phyloP scores from a whole-genome alignment of 2,113 vertebrate species.

The Anarhynchus alexandrinus region DNA sequence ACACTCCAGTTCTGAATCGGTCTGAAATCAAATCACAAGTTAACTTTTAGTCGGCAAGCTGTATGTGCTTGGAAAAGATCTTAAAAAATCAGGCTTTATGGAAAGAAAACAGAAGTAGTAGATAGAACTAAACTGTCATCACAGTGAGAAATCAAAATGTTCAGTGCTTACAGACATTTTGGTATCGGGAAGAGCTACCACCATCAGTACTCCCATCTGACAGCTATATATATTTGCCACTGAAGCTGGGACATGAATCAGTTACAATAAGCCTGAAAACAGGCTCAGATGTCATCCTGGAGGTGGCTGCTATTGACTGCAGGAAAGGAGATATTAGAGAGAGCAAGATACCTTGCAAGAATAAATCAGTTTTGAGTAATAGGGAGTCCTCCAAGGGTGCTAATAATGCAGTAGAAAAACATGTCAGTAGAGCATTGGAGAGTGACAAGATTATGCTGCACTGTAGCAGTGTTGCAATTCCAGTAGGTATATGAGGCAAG shows the following conservation, averaged over 20 bases:
- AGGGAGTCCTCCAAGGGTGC: neutral
- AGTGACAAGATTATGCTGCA: neutral
- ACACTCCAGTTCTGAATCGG: neutral
- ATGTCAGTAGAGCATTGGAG: neutral
- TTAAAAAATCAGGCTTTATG: neutral
- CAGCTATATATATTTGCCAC: neutral
- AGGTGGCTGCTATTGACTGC: neutral
- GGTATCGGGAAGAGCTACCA: neutral
- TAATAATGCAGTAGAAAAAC: neutral
- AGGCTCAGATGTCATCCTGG: neutral
- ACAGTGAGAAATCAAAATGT: neutral
- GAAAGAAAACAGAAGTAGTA: neutral
- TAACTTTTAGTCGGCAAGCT: neutral
- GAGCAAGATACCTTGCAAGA: neutral
- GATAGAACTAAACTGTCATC: neutral
- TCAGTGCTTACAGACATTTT: rapidly evolving
- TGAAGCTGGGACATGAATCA: neutral
- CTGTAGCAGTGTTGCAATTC: neutral
- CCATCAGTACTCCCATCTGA: neutral
- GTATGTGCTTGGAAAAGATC: neutral
- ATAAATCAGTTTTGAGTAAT: neutral
- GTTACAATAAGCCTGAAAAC: neutral
- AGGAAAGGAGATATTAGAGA: neutral
- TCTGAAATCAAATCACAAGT: neutral
- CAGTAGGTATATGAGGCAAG: neutral